Base-by-base conservation (phyloP, 2,113 vertebrate species). In the Vombatus ursinus region DNA sequence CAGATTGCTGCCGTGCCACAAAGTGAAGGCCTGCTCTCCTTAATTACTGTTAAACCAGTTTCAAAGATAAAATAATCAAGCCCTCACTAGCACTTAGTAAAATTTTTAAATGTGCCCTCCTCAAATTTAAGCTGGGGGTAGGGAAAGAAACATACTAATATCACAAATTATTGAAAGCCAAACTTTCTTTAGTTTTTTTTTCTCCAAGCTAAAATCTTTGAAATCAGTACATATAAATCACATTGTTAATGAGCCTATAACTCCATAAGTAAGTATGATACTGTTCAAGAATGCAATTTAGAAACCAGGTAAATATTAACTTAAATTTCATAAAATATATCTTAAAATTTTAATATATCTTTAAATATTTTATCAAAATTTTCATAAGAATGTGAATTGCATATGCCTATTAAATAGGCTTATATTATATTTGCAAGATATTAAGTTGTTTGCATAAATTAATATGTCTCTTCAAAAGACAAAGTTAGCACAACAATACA, bases 1-100 rank as follows among this genome's bases (percentile, higher is more conserved):
- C 90, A 97, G 90, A 98, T 0, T 91, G 94, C 97, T 95, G 97
- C 50, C 49, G 9, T 25, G 28, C 25, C 52, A 95, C 50, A 98
- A 98, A 98, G 53, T 95, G 95, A 98, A 97, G 96, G 52, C 28
- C 49, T 25, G 0, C 19, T 95, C 96, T 96, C 93, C 94, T 92
- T 97, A 96, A 97, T 94, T 96, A 96, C 68, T 84, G n/a, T 61
- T 96, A 92, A 92, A 77, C 16, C 14, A 93, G 89, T 10, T 93
- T 91, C 37, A 94, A 95, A 95, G 49, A 90, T 44, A 94, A 23
- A 92, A 93, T 25, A 90, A 77, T 94, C 25, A 94, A 94, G 90
- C 16, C 90, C 94, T 90, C 47, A 93, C 95, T 90, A 92, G 14
- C 26, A 26, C 49, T 23, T 23, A 92, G 92, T 93, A 91, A 90